Percentiles rank a stretch among this genome's conserved stretches.
Evolutionary conservation across 1,140 invertebrate species (phyloP).

Genomic region (Rhynchophorus ferrugineus): DNA sequence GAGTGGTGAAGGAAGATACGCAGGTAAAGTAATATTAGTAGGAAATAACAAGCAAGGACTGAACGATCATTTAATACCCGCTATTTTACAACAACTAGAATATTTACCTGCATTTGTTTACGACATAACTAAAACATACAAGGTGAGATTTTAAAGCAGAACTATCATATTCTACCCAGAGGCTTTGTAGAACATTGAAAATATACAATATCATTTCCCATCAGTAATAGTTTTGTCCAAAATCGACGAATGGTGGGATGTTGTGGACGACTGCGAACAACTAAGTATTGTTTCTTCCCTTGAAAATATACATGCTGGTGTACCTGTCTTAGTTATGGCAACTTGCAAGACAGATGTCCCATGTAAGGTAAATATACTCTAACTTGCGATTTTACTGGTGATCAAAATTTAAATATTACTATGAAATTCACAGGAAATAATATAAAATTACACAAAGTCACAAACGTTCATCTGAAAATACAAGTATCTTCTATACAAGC

Average conservation of each 20-base stretch:
- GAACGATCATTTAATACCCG: slow-evolving; percentile 59
- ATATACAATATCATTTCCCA: slow-evolving; percentile 42
- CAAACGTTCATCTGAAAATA: too few species aligned
- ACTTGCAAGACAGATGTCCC: slow-evolving; percentile 42
- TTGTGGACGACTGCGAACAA: slow-evolving; percentile 43
- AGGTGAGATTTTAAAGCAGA: slow-evolving; percentile 15
- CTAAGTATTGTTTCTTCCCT: slow-evolving; percentile 43
- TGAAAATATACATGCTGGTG: slow-evolving; percentile 43
- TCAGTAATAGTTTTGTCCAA: slow-evolving; percentile 46
- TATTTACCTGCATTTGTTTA: slow-evolving; percentile 69
- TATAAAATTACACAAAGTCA: too few species aligned
- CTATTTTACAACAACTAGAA: slow-evolving; percentile 72
- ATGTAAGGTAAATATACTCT: slow-evolving; percentile 40
- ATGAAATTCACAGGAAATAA: too few species aligned
- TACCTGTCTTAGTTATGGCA: slow-evolving; percentile 43
- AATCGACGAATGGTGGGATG: slow-evolving; percentile 46
- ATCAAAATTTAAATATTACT: too few species aligned
- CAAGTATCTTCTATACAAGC: too few species aligned
- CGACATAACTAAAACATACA: slow-evolving; percentile 48
- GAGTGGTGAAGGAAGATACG: slow-evolving; percentile 41
- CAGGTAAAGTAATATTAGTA: slow-evolving; percentile 55
- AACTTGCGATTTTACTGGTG: too few species aligned
- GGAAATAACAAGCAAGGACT: slow-evolving; percentile 48
- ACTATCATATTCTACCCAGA: not conserved
- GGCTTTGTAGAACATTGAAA: slow-evolving; percentile 14